Evolutionary conservation across 2,797 vertebrate genomes (phyloP).

Genomic region (Rhincodon typus): DNA sequence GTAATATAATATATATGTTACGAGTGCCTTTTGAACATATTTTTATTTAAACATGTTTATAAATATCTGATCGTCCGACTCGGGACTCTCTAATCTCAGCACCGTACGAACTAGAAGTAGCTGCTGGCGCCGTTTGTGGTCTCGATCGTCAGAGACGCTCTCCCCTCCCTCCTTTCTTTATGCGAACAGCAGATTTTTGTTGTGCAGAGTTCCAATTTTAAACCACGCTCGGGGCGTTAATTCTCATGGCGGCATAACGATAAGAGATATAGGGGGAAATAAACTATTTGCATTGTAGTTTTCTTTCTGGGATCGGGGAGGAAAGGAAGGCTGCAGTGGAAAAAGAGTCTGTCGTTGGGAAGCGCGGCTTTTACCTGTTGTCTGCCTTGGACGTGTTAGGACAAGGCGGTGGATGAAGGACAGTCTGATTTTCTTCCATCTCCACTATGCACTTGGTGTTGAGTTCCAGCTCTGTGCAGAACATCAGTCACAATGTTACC

Average conservation of each 20-base stretch:
- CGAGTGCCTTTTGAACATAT: not conserved
- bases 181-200: conserved; percentile 21
- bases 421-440: conserved; percentile 94
- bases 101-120: not conserved
- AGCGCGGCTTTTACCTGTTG: conserved; percentile 70
- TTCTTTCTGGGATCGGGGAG: not conserved
- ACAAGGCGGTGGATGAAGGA: conserved; percentile 82
- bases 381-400: conserved; percentile 78
- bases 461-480: conserved; percentile 82
- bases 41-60: not conserved
- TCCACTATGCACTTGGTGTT: conserved; percentile 97
- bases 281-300: not conserved
- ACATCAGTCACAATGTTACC: conserved; percentile 7
- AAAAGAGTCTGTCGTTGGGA: not conserved
- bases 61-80: not conserved
- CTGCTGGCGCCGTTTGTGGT: conserved; percentile 24
- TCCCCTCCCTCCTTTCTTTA: not conserved
- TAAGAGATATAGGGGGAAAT: not conserved
- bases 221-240: not conserved
- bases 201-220: not conserved
- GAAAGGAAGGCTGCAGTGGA: too few relatives aligned
- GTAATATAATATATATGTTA: not conserved
- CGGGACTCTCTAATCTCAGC: not conserved
- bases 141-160: not conserved
- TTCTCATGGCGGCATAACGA: not conserved